A percentile compares a stretch with the other conserved stretches of the same genome.
phyloP scores from a whole-genome alignment of 2,797 vertebrate species.

The Triplophysa yarkandensis region DNA sequence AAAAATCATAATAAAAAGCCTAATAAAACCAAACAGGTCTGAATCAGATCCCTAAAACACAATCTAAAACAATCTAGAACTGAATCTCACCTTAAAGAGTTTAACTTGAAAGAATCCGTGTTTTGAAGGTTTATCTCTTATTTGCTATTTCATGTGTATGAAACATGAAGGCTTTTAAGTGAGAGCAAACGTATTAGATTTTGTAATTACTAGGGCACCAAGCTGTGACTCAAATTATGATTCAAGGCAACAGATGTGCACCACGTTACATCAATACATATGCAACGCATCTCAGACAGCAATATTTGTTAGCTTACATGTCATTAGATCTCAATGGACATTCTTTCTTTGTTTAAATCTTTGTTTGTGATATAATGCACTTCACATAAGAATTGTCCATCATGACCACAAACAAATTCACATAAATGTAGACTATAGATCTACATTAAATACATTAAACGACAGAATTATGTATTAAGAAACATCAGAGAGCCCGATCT shows the following conservation, averaged over 20 bases:
- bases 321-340: slow-evolving; percentile 28
- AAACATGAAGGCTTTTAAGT: slow-evolving; percentile 79
- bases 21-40: neutral
- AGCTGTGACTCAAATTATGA: slow-evolving; percentile 79
- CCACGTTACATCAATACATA: slow-evolving; percentile 55
- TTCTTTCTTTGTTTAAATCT: neutral
- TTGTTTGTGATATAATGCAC: too few relatives aligned
- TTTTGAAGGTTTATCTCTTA: slow-evolving; percentile 78
- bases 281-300: slow-evolving; percentile 25
- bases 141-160: slow-evolving; percentile 73
- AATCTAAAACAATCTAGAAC: slow-evolving; percentile 41
- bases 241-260: slow-evolving; percentile 74
- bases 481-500: slow-evolving; percentile 7
- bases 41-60: slow-evolving; percentile 26
- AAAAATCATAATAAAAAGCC: neutral
- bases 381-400: too few relatives aligned
- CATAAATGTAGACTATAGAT: neutral
- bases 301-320: slow-evolving; percentile 25
- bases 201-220: slow-evolving; percentile 79
- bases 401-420: neutral
- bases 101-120: slow-evolving; percentile 44
- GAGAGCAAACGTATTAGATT: slow-evolving; percentile 73
- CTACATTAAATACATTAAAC: neutral
- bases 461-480: neutral
- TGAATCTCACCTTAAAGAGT: slow-evolving; percentile 47